phyloP scores from a whole-genome alignment of 2,888 invertebrate species.

The Thysanoteuthis rhombus region DNA sequence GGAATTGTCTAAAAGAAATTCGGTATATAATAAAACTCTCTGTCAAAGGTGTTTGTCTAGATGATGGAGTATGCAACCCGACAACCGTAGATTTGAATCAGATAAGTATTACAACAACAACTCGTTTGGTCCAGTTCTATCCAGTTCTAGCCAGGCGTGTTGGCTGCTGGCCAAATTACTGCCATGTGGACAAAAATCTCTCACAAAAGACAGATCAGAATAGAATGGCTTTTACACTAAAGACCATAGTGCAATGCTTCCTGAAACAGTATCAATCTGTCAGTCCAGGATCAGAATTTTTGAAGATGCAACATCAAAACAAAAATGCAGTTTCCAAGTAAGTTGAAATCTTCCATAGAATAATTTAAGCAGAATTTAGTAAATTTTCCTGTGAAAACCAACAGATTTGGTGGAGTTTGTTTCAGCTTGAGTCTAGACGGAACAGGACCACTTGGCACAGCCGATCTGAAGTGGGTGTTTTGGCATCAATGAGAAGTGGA shows the following conservation, averaged over 20 bases:
- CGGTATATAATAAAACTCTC: slow-evolving; percentile 1
- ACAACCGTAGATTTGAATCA: neutral
- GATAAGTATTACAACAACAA: neutral
- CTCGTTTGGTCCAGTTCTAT: neutral
- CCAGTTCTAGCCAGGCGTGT: neutral
- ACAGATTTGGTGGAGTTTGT: too few relatives aligned
- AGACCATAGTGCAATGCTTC: neutral
- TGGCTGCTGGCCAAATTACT: neutral
- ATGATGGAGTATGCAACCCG: neutral
- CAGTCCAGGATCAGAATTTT: neutral
- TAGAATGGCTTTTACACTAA: neutral
- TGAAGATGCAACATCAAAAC: neutral
- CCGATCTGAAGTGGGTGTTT: too few relatives aligned
- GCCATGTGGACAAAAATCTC: neutral
- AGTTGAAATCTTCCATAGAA: too few relatives aligned
- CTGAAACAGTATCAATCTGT: neutral
- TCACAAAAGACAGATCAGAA: neutral
- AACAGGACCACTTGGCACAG: too few relatives aligned
- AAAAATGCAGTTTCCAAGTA: too few relatives aligned
- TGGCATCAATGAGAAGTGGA: too few relatives aligned
- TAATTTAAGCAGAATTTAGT: too few relatives aligned
- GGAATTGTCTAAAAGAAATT: neutral
- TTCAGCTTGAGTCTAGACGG: too few relatives aligned
- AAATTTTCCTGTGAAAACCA: too few relatives aligned
- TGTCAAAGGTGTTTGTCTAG: neutral